Conservation (phyloP, 2,797 vertebrate genomes). For the Phylloscopus collybita region DNA sequence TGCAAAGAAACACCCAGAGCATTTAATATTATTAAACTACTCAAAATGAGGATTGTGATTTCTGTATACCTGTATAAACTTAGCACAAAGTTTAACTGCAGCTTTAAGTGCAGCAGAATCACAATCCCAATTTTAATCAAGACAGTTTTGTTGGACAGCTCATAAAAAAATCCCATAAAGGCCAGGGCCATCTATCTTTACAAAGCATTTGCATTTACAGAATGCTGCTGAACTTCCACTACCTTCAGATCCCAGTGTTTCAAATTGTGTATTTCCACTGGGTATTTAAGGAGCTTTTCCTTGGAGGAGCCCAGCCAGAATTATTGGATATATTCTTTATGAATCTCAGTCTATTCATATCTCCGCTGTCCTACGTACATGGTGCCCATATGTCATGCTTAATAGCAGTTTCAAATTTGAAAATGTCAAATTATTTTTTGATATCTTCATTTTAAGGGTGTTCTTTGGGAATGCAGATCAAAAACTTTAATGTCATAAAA, state of each 20-base stretch:
- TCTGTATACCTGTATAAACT: not conserved
- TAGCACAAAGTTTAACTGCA: not conserved
- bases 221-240: not conserved
- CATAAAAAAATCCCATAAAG: not conserved
- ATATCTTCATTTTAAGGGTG: not conserved
- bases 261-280: not conserved
- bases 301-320: not conserved
- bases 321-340: not conserved
- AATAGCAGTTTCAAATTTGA: not conserved
- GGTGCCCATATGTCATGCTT: not conserved
- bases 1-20: not conserved
- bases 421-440: slow-evolving; percentile 16
- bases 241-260: not conserved
- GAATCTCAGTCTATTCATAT: not conserved
- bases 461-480: not conserved
- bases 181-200: not conserved
- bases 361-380: not conserved
- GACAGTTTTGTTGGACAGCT: not conserved
- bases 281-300: not conserved
- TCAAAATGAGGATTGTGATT: not conserved
- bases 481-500: not conserved
- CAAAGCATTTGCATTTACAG: not conserved
- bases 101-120: not conserved
- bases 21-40: not conserved
- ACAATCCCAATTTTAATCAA: not conserved